Base-by-base conservation (phyloP, 2,797 vertebrate genomes). In the Rhabdomys pumilio region DNA sequence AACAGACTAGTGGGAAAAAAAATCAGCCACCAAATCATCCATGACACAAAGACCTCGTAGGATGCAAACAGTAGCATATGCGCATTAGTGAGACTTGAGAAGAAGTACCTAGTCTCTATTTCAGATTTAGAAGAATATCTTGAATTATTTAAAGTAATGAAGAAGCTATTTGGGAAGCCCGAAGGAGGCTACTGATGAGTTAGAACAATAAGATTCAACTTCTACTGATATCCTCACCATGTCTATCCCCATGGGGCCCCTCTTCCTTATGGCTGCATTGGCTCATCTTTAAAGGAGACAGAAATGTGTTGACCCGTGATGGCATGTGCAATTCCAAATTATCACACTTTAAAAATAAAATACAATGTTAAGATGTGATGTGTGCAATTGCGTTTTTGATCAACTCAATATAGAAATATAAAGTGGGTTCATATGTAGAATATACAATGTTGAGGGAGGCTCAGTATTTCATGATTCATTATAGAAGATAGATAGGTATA, bases 341-440 rank as follows among this genome's bases (percentile, higher is more conserved):
- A 31, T 8, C 24, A 53, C 1, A 13, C 77, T 34, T 83, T 86
- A 38, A 9, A 77, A 8, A 55, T 73, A 61, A 55, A 47, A 72
- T 47, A 38, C 38, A 44, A 53, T 77, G 82, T 94, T 20, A 95
- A 92, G 57, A 84, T 47, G 20, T 29, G 79, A 69, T 86, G 9
- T 59, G 2, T 50, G 44, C 17, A 92, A 29, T 26, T 61, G 11
- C 10, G 41, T 83, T 50, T 38, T 81, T 90, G 29, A 63, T 29
- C 20, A 44, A 59, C 17, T 65, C 31, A 44, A 72, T 91, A 67
- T 44, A 47, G 13, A 15, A 82, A 82, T 65, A 7, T 50, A 47
- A 59, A 85, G 75, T 9, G 1, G 55, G 19, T 73, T 94, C 5
- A 26, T 47, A 84, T 91, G 91, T 82, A 75, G 15, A 82, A 89